Conservation (phyloP, 1,140 invertebrate genomes). For the Drosophila sucinea region DNA sequence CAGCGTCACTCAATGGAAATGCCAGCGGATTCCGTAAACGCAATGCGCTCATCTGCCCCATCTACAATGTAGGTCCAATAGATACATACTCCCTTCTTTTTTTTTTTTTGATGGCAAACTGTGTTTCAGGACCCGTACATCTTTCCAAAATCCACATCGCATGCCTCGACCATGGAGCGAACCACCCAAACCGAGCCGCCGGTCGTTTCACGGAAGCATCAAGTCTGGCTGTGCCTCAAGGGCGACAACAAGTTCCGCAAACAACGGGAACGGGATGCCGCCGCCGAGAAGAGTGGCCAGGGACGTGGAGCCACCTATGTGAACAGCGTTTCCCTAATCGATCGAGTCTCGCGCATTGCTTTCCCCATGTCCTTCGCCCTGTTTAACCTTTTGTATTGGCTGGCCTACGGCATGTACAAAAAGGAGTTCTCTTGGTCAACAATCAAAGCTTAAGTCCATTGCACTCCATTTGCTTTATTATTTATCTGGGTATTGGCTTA, state of each 20-base stretch:
- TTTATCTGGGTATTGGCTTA: background rate
- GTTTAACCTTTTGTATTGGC: constrained; percentile 95
- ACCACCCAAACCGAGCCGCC: constrained; percentile 91
- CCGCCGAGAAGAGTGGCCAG: constrained; percentile 82
- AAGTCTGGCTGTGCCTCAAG: constrained; percentile 91
- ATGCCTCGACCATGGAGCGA: constrained; percentile 87
- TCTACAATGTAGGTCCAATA: constrained; percentile 85
- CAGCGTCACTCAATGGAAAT: constrained; percentile 41
- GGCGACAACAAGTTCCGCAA: constrained; percentile 91
- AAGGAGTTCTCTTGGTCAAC: constrained; percentile 79
- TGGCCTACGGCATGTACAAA: constrained; percentile 83
- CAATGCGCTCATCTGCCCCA: constrained; percentile 86
- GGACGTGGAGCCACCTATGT: constrained; percentile 85
- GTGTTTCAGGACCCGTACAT: constrained; percentile 83
- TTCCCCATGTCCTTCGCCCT: constrained; percentile 94
- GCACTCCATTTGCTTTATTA: background rate
- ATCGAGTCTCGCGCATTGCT: constrained; percentile 91
- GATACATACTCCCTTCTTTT: no score
- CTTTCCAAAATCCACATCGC: constrained; percentile 66
- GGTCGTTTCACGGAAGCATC: constrained; percentile 89
- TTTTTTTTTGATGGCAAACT: background rate
- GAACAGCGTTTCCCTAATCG: constrained; percentile 95
- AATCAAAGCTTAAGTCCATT: constrained; percentile 41
- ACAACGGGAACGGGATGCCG: constrained; percentile 89
- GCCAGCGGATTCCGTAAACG: constrained; percentile 73